A percentile compares a stretch with the other conserved stretches of the same genome.
phyloP scores from a whole-genome alignment of 2,113 vertebrate species.

The Sardina pilchardus region DNA sequence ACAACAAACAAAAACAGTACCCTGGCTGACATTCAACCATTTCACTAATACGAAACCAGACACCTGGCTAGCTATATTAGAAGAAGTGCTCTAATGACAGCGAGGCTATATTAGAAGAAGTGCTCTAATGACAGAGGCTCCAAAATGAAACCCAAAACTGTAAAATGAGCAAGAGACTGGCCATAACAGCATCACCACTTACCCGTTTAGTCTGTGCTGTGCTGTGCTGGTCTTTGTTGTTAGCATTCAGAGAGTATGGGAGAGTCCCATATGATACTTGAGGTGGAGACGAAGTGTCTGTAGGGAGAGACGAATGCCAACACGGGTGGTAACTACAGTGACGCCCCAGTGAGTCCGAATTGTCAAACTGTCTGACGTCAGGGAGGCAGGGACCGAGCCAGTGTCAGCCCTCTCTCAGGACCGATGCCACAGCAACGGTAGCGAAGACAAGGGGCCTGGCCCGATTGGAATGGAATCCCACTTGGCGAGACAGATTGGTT shows the following conservation, averaged over 20 bases:
- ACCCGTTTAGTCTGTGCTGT: neutral
- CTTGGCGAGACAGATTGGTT: conserved; percentile 30
- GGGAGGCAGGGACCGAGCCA: neutral
- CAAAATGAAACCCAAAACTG: neutral
- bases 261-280: neutral
- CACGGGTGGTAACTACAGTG: neutral
- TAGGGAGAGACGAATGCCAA: neutral
- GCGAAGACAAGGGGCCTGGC: neutral
- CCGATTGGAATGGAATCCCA: conserved; percentile 42
- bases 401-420: neutral
- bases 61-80: neutral
- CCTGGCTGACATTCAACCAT: neutral
- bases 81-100: neutral
- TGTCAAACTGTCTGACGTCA: neutral
- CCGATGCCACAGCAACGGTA: neutral
- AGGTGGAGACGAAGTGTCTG: neutral
- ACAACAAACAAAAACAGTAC: neutral
- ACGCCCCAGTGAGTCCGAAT: neutral
- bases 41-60: neutral
- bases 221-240: neutral
- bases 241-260: neutral
- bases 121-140: neutral
- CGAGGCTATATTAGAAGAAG: neutral
- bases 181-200: neutral
- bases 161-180: neutral